Conservation (phyloP, 2,113 vertebrate species). For the Nyctereutes procyonoides region DNA sequence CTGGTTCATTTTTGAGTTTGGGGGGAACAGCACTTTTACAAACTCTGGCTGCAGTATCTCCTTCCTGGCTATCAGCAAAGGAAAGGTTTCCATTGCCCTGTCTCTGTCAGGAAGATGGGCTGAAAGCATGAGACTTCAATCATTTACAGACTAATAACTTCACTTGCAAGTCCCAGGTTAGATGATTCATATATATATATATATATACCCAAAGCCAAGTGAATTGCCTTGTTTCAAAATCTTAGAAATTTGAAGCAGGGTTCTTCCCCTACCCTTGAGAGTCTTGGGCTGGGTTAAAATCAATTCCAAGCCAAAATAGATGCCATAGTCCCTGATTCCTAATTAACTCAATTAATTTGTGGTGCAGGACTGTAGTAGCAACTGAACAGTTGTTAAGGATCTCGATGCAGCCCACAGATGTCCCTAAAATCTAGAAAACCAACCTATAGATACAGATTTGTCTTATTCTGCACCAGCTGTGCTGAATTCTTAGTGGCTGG, state of each 20-base stretch:
- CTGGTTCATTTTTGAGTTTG: neutral
- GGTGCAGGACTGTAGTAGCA: neutral
- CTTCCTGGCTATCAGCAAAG: neutral
- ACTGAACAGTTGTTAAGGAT: conserved; percentile 17
- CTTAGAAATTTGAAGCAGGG: conserved; percentile 75
- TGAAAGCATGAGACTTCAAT: neutral
- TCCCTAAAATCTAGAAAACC: conserved; percentile 62
- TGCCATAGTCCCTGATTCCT: conserved; percentile 69
- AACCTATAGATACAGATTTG: conserved; percentile 66
- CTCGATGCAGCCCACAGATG: conserved; percentile 41
- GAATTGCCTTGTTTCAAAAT: conserved; percentile 69
- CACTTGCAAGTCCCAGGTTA: neutral
- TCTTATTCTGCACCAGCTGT: conserved; percentile 80
- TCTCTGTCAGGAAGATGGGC: neutral
- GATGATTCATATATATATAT: conserved; percentile 31
- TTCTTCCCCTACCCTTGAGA: conserved; percentile 56
- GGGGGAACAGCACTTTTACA: neutral
- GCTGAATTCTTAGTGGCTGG: conserved; percentile 87
- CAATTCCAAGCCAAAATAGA: conserved; percentile 79
- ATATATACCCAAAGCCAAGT: neutral
- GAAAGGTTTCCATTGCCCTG: neutral
- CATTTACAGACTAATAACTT: neutral
- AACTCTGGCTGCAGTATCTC: neutral
- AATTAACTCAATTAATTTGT: conserved; percentile 64
- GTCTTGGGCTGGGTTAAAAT: conserved; percentile 69